A percentile compares a stretch with the other conserved stretches of the same genome.
These are phyloP conservation scores for Parnassius glacialis DNA, from an alignment of 2,888 invertebrate genomes.

Conservation along the genomic window DNA sequence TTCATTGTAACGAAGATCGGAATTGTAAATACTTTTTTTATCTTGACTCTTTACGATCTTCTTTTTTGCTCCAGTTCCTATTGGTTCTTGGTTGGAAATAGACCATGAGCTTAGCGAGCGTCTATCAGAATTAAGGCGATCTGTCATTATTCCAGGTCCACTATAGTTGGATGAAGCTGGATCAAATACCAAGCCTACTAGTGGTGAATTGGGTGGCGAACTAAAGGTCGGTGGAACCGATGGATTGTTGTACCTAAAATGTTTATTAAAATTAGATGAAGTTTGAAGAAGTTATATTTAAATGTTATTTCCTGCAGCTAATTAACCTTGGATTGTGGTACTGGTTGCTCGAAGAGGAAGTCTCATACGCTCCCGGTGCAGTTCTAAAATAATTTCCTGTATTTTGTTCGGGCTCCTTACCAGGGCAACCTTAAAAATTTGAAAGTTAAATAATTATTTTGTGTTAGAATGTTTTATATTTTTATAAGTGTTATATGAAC, in stretches of 20 bases:
- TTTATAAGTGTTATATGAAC: too few species aligned
- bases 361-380: slow-evolving; percentile 65
- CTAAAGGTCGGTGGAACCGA: slow-evolving; percentile 71
- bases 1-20: slow-evolving; percentile 64
- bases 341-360: slow-evolving; percentile 59
- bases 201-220: slow-evolving; percentile 72
- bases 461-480: too few species aligned
- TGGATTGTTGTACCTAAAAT: slow-evolving; percentile 62
- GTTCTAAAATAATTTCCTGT: slow-evolving; percentile 67
- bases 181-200: slow-evolving; percentile 69
- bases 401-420: slow-evolving; percentile 65
- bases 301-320: not conserved
- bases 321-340: slow-evolving; percentile 61
- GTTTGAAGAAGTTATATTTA: not conserved
- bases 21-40: slow-evolving; percentile 58
- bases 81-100: slow-evolving; percentile 66
- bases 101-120: slow-evolving; percentile 67
- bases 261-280: not conserved
- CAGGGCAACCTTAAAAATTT: slow-evolving; percentile 52
- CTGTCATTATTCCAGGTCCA: slow-evolving; percentile 57
- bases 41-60: slow-evolving; percentile 74
- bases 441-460: slow-evolving; percentile 8
- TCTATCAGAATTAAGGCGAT: slow-evolving; percentile 58
- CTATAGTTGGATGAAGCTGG: slow-evolving; percentile 66
- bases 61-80: slow-evolving; percentile 75